These are phyloP conservation scores for Lithosia quadra DNA, from an alignment of 2,888 invertebrate genomes.

Conservation along the genomic window DNA sequence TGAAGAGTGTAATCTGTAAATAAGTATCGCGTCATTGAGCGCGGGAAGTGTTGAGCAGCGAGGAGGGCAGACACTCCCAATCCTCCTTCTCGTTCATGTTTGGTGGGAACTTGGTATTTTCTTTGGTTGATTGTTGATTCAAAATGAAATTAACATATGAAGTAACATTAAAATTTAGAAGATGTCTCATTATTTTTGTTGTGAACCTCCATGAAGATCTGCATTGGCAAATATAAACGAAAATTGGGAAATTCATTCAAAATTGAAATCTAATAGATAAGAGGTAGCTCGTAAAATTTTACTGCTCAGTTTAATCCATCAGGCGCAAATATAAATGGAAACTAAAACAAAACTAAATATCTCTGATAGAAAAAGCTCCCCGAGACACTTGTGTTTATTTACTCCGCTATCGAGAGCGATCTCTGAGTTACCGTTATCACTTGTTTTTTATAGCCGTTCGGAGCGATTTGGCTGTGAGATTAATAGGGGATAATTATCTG, in stretches of 20 bases:
- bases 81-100: background rate
- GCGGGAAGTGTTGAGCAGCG: slow-evolving; percentile 10
- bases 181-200: background rate
- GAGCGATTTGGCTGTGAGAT: slow-evolving; percentile 71
- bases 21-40: slow-evolving; percentile 18
- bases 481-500: slow-evolving; percentile 76
- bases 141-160: background rate
- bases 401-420: slow-evolving; percentile 26
- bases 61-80: background rate
- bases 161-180: background rate
- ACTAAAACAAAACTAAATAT: slow-evolving; percentile 13
- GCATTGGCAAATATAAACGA: background rate
- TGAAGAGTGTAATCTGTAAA: slow-evolving; percentile 19
- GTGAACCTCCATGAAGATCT: too few species aligned
- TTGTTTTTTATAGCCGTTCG: slow-evolving; percentile 62
- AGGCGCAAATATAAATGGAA: background rate
- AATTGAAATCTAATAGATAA: background rate
- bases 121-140: background rate
- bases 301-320: background rate
- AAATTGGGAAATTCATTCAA: background rate
- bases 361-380: slow-evolving; percentile 12
- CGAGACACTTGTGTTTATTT: slow-evolving; percentile 19
- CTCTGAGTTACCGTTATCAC: slow-evolving; percentile 50
- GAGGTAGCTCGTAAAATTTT: background rate
- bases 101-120: background rate